Evolutionary conservation across 2,113 vertebrate species (phyloP), one percentile per base, ranked within the genome.

Genomic region (Cacatua alba): DNA sequence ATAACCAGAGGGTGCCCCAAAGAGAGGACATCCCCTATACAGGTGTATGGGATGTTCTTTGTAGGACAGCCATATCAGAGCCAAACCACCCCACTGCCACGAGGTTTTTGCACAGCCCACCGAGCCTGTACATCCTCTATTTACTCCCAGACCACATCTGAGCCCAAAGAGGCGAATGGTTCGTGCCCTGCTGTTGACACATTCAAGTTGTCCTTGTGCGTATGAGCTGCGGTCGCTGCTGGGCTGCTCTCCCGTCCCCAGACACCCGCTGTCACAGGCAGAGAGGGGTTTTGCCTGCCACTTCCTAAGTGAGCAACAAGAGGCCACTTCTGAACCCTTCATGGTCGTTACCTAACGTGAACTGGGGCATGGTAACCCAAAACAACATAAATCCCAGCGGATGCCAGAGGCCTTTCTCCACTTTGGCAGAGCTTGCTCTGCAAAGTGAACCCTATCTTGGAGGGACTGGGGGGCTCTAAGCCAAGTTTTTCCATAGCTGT

Each of bases 401-500:
- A 23, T 28, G 64, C 52, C 20, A 26, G 41, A 55, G n/a, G 0
- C 29, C 5, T 62, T 67, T 67, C 81, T 70, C 17, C 18, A 1
- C 28, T 21, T 23, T 0, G 3, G 9, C 55, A 39, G 44, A 21
- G 29, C 31, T 75, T 39, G 19, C 59, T 6, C 19, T 44, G 17
- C 46, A 16, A 59, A 35, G 16, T 2, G 5, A 44, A 18, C 9
- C 49, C 6, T 23, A 1, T 1, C 0, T 21, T 7, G 1, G 48
- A 51, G 39, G 52, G 43, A 46, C 0, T 29, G 20, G 2, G 24
- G 33, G 5, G 2, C 4, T 63, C 33, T 13, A 28, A 84, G 44
- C 3, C 0, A 1, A 3, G 2, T 69, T 76, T 80, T 86, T 51
- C 18, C 39, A 13, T 16, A 53, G 41, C 11, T 41, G 8, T 9